Evolutionary conservation across 2,113 vertebrate species (phyloP), one percentile per base, ranked within the genome.

Genomic region (Chinchilla lanigera): DNA sequence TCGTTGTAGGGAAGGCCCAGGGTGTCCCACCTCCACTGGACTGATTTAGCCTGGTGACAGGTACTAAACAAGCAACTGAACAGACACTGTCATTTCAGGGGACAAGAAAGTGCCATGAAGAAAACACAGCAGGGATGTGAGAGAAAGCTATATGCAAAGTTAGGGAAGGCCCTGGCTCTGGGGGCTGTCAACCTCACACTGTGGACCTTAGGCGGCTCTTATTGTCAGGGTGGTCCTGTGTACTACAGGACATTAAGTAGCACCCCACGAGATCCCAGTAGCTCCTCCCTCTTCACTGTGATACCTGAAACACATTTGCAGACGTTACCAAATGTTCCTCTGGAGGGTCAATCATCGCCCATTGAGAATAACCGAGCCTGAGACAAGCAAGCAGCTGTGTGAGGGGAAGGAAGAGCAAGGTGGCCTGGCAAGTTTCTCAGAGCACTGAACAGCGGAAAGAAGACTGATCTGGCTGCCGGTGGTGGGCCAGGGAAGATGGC

Each of bases 101-200:
- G 61, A 30, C 6, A 24, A 50, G 3, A 4, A 61, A 35, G 24
- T 56, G n/a, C 44, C 33, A 7, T 7, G 5, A 63, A 38, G 88
- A 71, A 83, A 75, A 94, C 5, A 47, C n/a, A 9, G 2, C 8
- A 78, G 33, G 65, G 16, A 1, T 4, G 0, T 24, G 50, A 54
- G 47, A 52, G 56, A 61, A 61, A 80, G 38, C 50, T 8, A 38
- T 1, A 13, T 65, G 73, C 0, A 24, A 65, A 20, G 69, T 6
- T 41, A 63, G 54, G 75, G 60, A 44, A 10, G 56, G 16, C 13
- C 19, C 12, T 0, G 0, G 13, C 16, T 1, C 0, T 0, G 0
- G 56, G 73, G 16, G 22, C 61, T 61, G 35, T 86, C 11, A 1
- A 12, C 35, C 41, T 71, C 0, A 0, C 41, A 82, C 13, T 0